A percentile compares a stretch with the other conserved stretches of the same genome.
phyloP scores from a whole-genome alignment of 1,140 invertebrate genomes.

The Hyles euphorbiae region DNA sequence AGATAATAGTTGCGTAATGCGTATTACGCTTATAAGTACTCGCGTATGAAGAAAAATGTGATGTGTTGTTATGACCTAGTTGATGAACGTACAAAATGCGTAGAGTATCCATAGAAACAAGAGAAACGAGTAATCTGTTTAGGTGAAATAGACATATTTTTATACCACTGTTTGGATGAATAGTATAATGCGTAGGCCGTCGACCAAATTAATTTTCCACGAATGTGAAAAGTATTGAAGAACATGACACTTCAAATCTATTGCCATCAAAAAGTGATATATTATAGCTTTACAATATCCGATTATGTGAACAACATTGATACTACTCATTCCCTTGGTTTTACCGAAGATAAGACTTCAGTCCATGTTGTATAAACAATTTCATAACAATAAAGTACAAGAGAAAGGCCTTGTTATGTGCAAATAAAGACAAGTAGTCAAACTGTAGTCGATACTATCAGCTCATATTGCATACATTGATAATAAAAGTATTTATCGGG shows the following conservation, averaged over 20 bases:
- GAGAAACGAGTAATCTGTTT: conserved; percentile 46
- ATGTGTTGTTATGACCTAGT: conserved; percentile 56
- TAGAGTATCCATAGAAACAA: conserved; percentile 58
- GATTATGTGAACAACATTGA: conserved; percentile 43
- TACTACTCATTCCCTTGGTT: conserved; percentile 47
- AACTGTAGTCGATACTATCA: conserved; percentile 35
- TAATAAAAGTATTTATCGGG: conserved; percentile 30
- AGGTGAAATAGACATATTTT: conserved; percentile 59
- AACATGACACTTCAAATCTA: conserved; percentile 7
- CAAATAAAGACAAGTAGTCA: conserved; percentile 28
- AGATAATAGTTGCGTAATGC: too few species aligned
- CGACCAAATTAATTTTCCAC: conserved; percentile 42
- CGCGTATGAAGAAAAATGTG: conserved; percentile 35
- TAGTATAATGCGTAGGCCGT: conserved; percentile 51
- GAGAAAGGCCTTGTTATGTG: conserved; percentile 56
- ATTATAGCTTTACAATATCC: conserved; percentile 45
- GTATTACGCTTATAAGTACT: too few species aligned
- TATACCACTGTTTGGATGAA: conserved; percentile 57
- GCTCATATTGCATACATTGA: conserved; percentile 32
- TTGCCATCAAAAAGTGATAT: conserved; percentile 15
- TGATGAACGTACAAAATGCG: conserved; percentile 68
- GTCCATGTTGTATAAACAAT: conserved; percentile 29
- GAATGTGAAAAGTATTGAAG: conserved; percentile 6
- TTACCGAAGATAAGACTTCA: conserved; percentile 25
- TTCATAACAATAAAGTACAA: conserved; percentile 62